Percentiles rank a stretch among this genome's conserved stretches.
These are phyloP conservation scores for Ctena decussata DNA, from an alignment of 2,888 invertebrate species.

Conservation along the genomic window DNA sequence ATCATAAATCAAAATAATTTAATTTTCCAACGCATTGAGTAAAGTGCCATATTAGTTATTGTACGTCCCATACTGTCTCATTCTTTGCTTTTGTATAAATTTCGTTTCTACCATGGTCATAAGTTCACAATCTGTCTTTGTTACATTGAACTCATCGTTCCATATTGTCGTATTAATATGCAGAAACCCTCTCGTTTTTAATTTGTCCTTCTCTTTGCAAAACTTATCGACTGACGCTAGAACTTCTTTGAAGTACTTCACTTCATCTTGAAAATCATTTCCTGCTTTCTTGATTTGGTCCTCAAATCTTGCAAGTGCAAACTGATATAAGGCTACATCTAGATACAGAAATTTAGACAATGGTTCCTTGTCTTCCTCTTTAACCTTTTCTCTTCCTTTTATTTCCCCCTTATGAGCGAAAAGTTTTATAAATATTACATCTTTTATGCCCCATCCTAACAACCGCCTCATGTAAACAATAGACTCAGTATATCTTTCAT, in stretches of 20 bases:
- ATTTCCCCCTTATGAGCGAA: slow-evolving; percentile 4
- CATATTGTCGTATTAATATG: no score
- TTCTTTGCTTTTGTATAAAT: no score
- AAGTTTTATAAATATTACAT: slow-evolving; percentile 63
- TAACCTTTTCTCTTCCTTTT: slow-evolving; percentile 20
- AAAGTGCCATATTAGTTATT: no score
- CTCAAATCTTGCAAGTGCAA: slow-evolving; percentile 22
- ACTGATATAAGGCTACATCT: slow-evolving; percentile 42
- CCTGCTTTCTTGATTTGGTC: slow-evolving; percentile 11
- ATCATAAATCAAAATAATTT: no score
- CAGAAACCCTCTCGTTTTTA: no score
- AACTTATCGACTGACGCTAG: slow-evolving; percentile 19
- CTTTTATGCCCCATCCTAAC: slow-evolving; percentile 67
- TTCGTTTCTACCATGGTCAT: no score
- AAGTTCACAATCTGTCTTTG: no score
- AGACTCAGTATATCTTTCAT: slow-evolving; percentile 73
- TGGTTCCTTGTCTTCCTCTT: slow-evolving; percentile 8
- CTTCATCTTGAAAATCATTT: slow-evolving; percentile 41
- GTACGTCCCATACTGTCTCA: no score
- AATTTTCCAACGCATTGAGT: no score
- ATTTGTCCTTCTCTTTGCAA: slow-evolving; percentile 17
- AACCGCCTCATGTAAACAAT: slow-evolving; percentile 68
- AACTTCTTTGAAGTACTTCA: slow-evolving; percentile 23
- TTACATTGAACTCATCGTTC: no score
- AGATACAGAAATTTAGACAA: slow-evolving; percentile 45